Evolutionary conservation across 1,140 invertebrate genomes (phyloP), one percentile per base, ranked within the genome.

Genomic region (Hypothenemus hampei): DNA sequence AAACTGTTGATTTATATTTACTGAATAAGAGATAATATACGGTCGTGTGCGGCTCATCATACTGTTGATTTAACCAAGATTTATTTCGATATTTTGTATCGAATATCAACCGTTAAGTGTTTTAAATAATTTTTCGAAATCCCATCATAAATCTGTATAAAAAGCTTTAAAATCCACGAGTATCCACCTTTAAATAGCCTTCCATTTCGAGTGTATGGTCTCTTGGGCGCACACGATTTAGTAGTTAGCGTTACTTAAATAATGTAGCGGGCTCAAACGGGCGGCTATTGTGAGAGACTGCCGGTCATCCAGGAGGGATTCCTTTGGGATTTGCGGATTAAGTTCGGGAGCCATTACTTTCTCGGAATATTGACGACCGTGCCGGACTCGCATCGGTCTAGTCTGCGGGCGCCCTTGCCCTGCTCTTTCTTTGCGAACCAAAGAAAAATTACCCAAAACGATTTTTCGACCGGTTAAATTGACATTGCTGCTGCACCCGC

Each of bases 171-270:
- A 51, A 43, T 44, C 50, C 39, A 36, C 20, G n/a, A n/a, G n/a
- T n/a, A n/a, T n/a, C n/a, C n/a, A n/a, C n/a, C n/a, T 41, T 43
- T 35, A 41, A 44, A 53, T 53, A 47, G 47, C 35, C 33, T 39
- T 20, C n/a, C n/a, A n/a, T 20, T 47, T 40, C 43, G 33, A 35
- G 36, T 55, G 8, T 15, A 29, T n/a, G 20, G 54, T 50, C 54
- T 57, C 58, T 10, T 18, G 56, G 46, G 55, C 52, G 40, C 41
- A 40, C 24, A 57, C 63, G 63, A 64, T 64, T 64, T 62, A 62
- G 63, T 64, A 64, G 63, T 64, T 64, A 64, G 59, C 63, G 60
- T 54, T 55, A 59, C 60, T 64, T 64, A 64, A 64, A 64, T 64
- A 64, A 64, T 64, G 63, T 62, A 64, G 63, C 54, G 60, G 29